phyloP scores from a whole-genome alignment of 2,113 vertebrate species.

The Prunella fulvescens region DNA sequence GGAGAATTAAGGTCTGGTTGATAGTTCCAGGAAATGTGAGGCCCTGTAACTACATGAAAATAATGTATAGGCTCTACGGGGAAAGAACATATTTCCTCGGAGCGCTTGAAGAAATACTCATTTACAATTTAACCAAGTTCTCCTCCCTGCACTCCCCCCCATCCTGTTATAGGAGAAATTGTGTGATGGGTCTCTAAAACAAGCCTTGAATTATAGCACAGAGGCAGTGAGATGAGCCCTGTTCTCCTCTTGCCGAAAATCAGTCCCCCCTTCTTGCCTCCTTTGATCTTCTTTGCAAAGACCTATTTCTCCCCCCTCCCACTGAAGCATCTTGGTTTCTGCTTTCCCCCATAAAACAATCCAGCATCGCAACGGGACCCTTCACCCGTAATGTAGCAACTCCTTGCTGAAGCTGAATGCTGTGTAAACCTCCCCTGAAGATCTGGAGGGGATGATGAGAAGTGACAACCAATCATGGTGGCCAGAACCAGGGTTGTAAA shows the following conservation, averaged over 20 bases:
- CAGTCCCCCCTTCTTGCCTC: neutral
- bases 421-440: neutral
- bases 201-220: conserved; percentile 47
- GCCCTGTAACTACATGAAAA: conserved; percentile 62
- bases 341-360: conserved; percentile 1
- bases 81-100: conserved; percentile 63
- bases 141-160: neutral
- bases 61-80: conserved; percentile 64
- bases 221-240: neutral
- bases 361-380: neutral
- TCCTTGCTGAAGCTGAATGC: neutral
- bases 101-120: conserved; percentile 65
- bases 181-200: conserved; percentile 47
- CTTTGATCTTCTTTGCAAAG: conserved; percentile 38
- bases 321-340: neutral
- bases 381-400: neutral
- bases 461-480: neutral
- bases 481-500: neutral
- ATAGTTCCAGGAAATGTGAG: conserved; percentile 77
- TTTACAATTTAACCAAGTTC: conserved; percentile 72
- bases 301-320: neutral
- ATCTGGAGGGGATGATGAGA: neutral
- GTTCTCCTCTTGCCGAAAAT: neutral
- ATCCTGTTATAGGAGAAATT: conserved; percentile 36
- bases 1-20: conserved; percentile 74